These are phyloP conservation scores for Netelia inedita DNA, from an alignment of 2,888 invertebrate species.

Conservation along the genomic window DNA sequence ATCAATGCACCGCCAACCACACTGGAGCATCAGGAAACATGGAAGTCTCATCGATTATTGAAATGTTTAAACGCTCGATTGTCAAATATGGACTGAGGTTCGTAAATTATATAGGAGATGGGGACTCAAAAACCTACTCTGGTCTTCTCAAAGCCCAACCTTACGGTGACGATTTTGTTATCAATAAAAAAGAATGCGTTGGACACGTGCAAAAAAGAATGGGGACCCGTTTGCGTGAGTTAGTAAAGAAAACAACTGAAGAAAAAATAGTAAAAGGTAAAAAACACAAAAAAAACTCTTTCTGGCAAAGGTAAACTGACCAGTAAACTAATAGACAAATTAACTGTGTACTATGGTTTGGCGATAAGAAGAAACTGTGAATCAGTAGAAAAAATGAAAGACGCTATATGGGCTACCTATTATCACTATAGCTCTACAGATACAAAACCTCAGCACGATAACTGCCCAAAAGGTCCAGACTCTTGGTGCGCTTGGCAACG, in stretches of 20 bases:
- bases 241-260: conserved; percentile 56
- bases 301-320: conserved; percentile 4
- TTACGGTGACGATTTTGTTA: conserved; percentile 42
- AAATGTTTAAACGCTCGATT: conserved; percentile 62
- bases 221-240: conserved; percentile 40
- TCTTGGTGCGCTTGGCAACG: conserved; percentile 48
- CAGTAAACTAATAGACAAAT: background rate
- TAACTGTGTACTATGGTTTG: conserved; percentile 4
- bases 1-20: conserved; percentile 61
- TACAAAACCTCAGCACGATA: conserved; percentile 27
- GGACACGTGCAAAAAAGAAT: conserved; percentile 50
- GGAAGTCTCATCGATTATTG: conserved; percentile 57
- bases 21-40: conserved; percentile 63
- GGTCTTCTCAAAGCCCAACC: conserved; percentile 50
- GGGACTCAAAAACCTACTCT: conserved; percentile 54
- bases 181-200: conserved; percentile 55
- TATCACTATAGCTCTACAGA: conserved; percentile 25
- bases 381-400: conserved; percentile 23
- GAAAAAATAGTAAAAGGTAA: conserved; percentile 48
- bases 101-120: conserved; percentile 4
- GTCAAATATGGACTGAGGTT: conserved; percentile 49
- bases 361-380: conserved; percentile 28
- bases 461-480: conserved; percentile 27
- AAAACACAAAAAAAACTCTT: conserved; percentile 46
- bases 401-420: conserved; percentile 33